These are phyloP conservation scores for Epinephelus moara DNA, from an alignment of 2,113 vertebrate genomes.

Conservation along the genomic window DNA sequence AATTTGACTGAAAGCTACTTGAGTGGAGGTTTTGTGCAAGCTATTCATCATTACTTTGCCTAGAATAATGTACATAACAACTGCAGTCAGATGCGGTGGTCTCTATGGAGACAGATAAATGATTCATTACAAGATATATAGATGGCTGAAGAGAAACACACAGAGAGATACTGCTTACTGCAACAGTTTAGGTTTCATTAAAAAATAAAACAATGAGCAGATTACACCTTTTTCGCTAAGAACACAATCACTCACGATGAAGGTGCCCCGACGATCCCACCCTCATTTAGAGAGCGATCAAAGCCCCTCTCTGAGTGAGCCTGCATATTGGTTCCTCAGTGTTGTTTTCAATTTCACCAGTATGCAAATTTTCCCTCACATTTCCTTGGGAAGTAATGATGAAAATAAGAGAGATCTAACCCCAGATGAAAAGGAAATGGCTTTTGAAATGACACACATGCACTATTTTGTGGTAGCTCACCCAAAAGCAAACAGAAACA, in stretches of 20 bases:
- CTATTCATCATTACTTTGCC: slow-evolving; percentile 41
- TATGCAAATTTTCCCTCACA: slow-evolving; percentile 74
- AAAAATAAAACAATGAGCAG: slow-evolving; percentile 62
- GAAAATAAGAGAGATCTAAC: slow-evolving; percentile 74
- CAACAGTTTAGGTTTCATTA: slow-evolving; percentile 52
- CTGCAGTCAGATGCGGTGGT: slow-evolving; percentile 23
- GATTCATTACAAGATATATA: slow-evolving; percentile 33
- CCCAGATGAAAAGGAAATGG: slow-evolving; percentile 75
- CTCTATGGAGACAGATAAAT: slow-evolving; percentile 44
- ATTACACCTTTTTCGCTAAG: slow-evolving; percentile 58
- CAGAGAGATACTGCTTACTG: slow-evolving; percentile 33
- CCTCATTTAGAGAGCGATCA: slow-evolving; percentile 69
- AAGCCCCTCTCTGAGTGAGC: slow-evolving; percentile 61
- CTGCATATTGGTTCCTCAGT: slow-evolving; percentile 56
- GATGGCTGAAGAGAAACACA: slow-evolving; percentile 4
- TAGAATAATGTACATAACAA: slow-evolving; percentile 21
- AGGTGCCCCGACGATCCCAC: slow-evolving; percentile 40
- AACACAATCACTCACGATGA: slow-evolving; percentile 63
- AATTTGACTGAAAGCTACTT: slow-evolving; percentile 35
- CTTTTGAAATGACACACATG: slow-evolving; percentile 58
- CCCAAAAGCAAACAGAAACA: slow-evolving; percentile 31
- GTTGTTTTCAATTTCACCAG: slow-evolving; percentile 77
- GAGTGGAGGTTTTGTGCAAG: slow-evolving; percentile 10
- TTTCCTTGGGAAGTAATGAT: slow-evolving; percentile 76
- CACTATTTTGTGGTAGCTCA: slow-evolving; percentile 27